phyloP scores from a whole-genome alignment of 2,888 invertebrate genomes.

The Drosophila koepferae region DNA sequence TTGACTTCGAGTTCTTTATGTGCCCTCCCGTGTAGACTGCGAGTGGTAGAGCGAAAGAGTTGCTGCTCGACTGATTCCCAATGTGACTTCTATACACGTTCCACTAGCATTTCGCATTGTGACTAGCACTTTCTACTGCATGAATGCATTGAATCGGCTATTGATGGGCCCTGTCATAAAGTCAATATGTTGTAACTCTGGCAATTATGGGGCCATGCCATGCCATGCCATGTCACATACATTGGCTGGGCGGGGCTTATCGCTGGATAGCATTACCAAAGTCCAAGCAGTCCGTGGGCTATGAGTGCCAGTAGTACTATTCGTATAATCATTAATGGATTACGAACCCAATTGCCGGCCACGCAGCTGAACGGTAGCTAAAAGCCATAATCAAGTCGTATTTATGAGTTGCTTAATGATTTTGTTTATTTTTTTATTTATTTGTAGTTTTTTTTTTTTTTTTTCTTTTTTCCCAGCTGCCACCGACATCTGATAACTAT shows the following conservation, averaged over 20 bases:
- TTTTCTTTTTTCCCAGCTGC: constrained; percentile 21
- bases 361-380: constrained; percentile 65
- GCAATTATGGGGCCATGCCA: constrained; percentile 20
- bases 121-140: background rate
- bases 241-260: constrained; percentile 27
- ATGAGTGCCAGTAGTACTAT: constrained; percentile 34
- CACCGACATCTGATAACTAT: background rate
- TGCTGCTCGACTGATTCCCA: constrained; percentile 10
- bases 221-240: background rate
- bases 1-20: constrained; percentile 77
- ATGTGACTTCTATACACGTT: constrained; percentile 25
- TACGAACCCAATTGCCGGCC: constrained; percentile 65
- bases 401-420: constrained; percentile 65
- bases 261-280: constrained; percentile 33
- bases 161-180: constrained; percentile 37
- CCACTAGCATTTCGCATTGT: background rate
- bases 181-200: constrained; percentile 25
- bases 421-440: background rate
- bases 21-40: constrained; percentile 17
- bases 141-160: constrained; percentile 13
- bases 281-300: constrained; percentile 31
- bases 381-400: constrained; percentile 72
- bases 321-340: constrained; percentile 70
- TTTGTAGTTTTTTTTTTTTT: constrained; percentile 1
- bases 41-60: constrained; percentile 3